Conservation (phyloP, 2,113 vertebrate species). For the Oreochromis aureus region DNA sequence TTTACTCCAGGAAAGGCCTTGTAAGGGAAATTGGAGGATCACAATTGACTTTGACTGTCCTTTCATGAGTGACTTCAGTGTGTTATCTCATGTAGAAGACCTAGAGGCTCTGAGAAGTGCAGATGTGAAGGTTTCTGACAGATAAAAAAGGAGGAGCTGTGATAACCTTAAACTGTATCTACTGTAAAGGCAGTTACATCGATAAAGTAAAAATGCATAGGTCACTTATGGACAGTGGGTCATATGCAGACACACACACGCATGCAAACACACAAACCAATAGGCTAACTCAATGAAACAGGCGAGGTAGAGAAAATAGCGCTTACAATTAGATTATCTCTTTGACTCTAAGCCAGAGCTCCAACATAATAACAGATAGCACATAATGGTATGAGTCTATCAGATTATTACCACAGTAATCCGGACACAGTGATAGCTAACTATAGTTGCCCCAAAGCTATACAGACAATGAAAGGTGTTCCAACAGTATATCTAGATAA, state of each 20-base stretch:
- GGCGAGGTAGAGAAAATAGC: background rate
- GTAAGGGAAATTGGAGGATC: background rate
- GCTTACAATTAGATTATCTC: constrained; percentile 32
- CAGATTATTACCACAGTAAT: constrained; percentile 26
- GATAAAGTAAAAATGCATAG: background rate
- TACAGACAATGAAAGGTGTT: background rate
- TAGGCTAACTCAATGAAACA: constrained; percentile 5
- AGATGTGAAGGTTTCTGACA: background rate
- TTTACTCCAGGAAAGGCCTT: background rate
- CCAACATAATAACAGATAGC: constrained; percentile 17
- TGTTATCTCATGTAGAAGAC: background rate
- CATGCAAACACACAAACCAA: background rate
- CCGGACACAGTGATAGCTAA: background rate
- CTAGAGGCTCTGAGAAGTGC: background rate
- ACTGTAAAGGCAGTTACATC: background rate
- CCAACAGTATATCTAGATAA: background rate
- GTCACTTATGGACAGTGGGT: background rate
- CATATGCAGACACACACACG: background rate
- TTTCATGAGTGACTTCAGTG: background rate
- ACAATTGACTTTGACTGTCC: background rate
- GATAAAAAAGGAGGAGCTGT: background rate
- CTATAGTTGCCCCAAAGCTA: background rate
- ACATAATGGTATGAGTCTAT: background rate
- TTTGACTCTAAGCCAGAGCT: constrained; percentile 15
- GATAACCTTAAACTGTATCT: background rate